A percentile compares a stretch with the other conserved stretches of the same genome.
These are phyloP conservation scores for Cyclura pinguis DNA, from an alignment of 2,797 vertebrate genomes.

Conservation along the genomic window DNA sequence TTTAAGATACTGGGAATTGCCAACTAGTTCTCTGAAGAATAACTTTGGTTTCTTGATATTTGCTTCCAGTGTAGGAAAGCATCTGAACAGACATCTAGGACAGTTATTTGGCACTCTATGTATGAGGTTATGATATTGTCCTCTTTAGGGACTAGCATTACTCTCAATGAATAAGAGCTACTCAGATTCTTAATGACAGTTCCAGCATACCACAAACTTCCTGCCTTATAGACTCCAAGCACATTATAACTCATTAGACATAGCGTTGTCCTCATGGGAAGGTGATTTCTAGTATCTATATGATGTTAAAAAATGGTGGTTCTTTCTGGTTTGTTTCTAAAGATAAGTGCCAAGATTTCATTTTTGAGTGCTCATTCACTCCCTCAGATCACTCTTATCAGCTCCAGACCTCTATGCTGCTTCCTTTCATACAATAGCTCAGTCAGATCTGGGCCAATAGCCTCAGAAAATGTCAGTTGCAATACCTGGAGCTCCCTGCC, in stretches of 20 bases:
- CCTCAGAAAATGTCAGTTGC: neutral
- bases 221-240: neutral
- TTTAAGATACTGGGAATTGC: too few relatives aligned
- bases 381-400: neutral
- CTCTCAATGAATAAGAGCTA: neutral
- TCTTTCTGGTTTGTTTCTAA: neutral
- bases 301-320: neutral
- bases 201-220: neutral
- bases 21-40: too few relatives aligned
- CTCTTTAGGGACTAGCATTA: neutral
- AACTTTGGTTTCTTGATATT: too few relatives aligned
- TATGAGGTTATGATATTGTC: neutral
- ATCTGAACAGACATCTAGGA: too few relatives aligned
- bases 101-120: neutral
- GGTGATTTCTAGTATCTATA: neutral
- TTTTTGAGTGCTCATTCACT: neutral
- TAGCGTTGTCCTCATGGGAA: neutral
- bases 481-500: too few relatives aligned
- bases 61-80: too few relatives aligned
- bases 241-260: neutral
- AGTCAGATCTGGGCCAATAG: neutral
- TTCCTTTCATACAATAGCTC: neutral
- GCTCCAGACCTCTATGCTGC: neutral
- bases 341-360: neutral
- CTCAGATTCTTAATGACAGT: neutral